phyloP scores from a whole-genome alignment of 2,888 invertebrate species.

The Catocala nupta region DNA sequence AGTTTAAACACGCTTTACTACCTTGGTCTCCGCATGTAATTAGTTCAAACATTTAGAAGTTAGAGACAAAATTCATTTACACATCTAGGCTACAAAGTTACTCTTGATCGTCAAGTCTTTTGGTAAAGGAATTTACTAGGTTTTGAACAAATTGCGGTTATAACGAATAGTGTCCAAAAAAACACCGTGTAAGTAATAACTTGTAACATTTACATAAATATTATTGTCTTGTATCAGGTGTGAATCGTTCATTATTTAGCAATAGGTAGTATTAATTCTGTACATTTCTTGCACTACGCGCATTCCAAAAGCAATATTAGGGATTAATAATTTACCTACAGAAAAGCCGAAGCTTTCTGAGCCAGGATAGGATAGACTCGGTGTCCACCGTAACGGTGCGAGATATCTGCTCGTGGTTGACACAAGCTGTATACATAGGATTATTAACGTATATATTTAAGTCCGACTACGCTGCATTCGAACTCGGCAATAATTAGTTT shows the following conservation, averaged over 20 bases:
- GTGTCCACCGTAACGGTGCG: neutral
- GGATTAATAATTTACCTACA: neutral
- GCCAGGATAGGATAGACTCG: neutral
- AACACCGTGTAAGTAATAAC: too few species aligned
- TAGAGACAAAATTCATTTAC: too few species aligned
- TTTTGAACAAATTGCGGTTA: too few species aligned
- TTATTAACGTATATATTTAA: neutral
- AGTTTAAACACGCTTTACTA: too few species aligned
- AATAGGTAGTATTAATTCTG: neutral
- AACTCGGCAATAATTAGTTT: slow-evolving; percentile 7
- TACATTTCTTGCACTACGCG: neutral
- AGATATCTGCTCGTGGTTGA: too few species aligned
- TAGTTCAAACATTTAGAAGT: too few species aligned
- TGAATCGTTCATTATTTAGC: neutral
- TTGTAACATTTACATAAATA: neutral
- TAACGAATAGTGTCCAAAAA: too few species aligned
- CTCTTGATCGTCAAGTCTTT: too few species aligned
- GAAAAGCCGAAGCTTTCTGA: neutral
- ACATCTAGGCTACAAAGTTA: too few species aligned
- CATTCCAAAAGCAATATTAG: slow-evolving; percentile 3
- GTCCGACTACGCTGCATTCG: slow-evolving; percentile 12
- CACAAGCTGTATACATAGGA: too few species aligned
- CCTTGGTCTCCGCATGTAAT: too few species aligned
- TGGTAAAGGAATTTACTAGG: too few species aligned
- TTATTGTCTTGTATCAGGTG: neutral